A percentile compares a stretch with the other conserved stretches of the same genome.
phyloP scores from a whole-genome alignment of 2,888 invertebrate genomes.

The Apamea crenata region DNA sequence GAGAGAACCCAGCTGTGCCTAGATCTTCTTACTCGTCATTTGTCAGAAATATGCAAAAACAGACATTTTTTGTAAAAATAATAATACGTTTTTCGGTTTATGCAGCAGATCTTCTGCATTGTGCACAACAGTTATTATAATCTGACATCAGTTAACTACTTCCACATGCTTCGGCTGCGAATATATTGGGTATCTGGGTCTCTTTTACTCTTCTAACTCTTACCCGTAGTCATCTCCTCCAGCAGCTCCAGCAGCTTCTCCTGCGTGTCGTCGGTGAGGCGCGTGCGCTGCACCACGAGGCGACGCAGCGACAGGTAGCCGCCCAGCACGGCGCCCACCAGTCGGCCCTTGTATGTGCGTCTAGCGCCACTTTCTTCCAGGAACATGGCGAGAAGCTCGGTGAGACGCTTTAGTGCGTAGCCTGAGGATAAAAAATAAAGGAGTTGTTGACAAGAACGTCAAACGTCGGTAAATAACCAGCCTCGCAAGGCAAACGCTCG shows the following conservation, averaged over 20 bases:
- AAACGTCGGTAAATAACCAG: no score
- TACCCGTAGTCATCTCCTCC: conserved; percentile 98
- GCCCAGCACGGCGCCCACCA: conserved; percentile 97
- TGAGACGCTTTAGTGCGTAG: conserved; percentile 97
- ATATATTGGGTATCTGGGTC: not conserved
- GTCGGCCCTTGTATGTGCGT: conserved; percentile 96
- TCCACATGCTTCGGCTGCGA: not conserved
- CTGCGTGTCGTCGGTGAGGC: conserved; percentile 98
- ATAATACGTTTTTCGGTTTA: not conserved
- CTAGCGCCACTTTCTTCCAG: conserved; percentile 96
- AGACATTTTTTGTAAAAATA: no score
- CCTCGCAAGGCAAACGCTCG: not conserved
- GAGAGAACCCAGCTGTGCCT: not conserved
- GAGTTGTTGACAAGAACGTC: not conserved
- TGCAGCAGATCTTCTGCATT: not conserved
- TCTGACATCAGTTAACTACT: not conserved
- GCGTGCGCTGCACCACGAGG: conserved; percentile 97
- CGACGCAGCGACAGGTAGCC: conserved; percentile 97
- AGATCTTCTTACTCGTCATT: not conserved
- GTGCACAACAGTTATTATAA: not conserved
- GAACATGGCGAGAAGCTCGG: conserved; percentile 96
- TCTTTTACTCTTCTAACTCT: not conserved
- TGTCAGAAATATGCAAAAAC: not conserved
- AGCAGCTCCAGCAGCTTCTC: conserved; percentile 97
- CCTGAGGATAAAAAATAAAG: conserved; percentile 84